Base-by-base conservation (phyloP, 2,888 invertebrate genomes). In the Metalampra italica region DNA sequence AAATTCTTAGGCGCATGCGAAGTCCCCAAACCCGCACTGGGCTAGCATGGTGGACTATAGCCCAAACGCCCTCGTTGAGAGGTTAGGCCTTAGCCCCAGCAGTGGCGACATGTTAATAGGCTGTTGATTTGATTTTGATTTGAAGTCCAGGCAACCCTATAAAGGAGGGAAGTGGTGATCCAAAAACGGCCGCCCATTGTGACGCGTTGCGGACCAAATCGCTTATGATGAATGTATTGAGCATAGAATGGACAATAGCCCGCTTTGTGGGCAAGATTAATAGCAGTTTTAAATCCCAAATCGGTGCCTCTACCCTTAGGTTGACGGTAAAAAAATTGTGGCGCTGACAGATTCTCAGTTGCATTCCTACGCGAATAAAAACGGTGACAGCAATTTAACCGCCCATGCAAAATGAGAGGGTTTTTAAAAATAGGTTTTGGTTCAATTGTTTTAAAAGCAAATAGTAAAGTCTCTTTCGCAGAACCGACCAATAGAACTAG, bases 151-250 rank as follows among this genome's bases (percentile, higher is more conserved):
- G 13, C 11, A 42, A 49, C 47, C 39, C 43, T 38, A 42, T 53
- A 51, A 48, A 51, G 52, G 49, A 36, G 36, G n/a, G 59, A 63
- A 75, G 68, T 72, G 74, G 75, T 75, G 68, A 78, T 78, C 74
- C 71, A 75, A 76, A 76, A 78, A 79, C 80, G 70, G 72, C 56
- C 53, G 55, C 57, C 50, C 49, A 54, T 56, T 56, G 60, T 61
- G 45, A 49, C 49, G 60, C 62, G 61, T 62, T 66, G 56, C 62
- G 61, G 64, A 68, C 66, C 41, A 50, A 56, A 57, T 56, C 72
- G 70, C 71, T 75, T 75, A 77, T 82, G 82, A 84, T 81, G 79
- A 83, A 84, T 85, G 80, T 81, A 76, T 81, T 75, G 72, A 71
- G 62, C 57, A 66, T 63, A 66, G 66, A 64, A 78, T 52, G 60